Evolutionary conservation across 2,797 vertebrate species (phyloP).

Genomic region (Enteromius afrohamiltoni): DNA sequence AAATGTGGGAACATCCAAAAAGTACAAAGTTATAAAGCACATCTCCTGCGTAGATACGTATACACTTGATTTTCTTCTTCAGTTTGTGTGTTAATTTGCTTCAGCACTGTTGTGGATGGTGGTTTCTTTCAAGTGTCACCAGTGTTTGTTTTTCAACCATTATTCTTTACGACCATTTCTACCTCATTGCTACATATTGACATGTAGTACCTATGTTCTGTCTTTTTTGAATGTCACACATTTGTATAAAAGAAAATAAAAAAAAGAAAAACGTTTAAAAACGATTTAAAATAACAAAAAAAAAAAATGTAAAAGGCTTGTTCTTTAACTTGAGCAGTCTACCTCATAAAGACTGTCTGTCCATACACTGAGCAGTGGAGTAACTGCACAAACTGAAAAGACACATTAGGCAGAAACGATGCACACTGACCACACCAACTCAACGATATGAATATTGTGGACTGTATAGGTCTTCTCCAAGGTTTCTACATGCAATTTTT

Average conservation of each 20-base stretch:
- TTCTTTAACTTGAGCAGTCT: conserved; percentile 96
- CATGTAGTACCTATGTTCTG: conserved; percentile 98
- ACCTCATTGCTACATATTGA: conserved; percentile 99
- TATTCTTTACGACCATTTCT: conserved; percentile 98
- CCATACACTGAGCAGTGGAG: conserved; percentile 90
- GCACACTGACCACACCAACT: conserved; percentile 81
- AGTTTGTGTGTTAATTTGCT: conserved; percentile 68
- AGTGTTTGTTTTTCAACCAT: conserved; percentile 83
- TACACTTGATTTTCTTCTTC: conserved; percentile 75
- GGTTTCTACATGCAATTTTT: conserved; percentile 78
- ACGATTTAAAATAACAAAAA: conserved; percentile 61
- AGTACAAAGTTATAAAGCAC: conserved; percentile 75
- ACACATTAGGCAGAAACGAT: conserved; percentile 83
- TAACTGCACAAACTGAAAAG: conserved; percentile 83
- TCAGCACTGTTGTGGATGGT: conserved; percentile 78
- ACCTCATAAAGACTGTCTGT: conserved; percentile 99
- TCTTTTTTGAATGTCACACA: conserved; percentile 98
- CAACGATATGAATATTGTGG: conserved; percentile 74
- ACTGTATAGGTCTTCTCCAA: conserved; percentile 86
- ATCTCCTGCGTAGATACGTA: conserved; percentile 78
- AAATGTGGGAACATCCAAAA: conserved; percentile 31
- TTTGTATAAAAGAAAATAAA: conserved; percentile 86
- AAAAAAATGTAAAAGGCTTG: conserved; percentile 74
- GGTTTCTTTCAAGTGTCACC: conserved; percentile 71
- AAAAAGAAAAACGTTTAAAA: conserved; percentile 61